phyloP scores from a whole-genome alignment of 2,888 invertebrate species.

The Saturnia japonica region DNA sequence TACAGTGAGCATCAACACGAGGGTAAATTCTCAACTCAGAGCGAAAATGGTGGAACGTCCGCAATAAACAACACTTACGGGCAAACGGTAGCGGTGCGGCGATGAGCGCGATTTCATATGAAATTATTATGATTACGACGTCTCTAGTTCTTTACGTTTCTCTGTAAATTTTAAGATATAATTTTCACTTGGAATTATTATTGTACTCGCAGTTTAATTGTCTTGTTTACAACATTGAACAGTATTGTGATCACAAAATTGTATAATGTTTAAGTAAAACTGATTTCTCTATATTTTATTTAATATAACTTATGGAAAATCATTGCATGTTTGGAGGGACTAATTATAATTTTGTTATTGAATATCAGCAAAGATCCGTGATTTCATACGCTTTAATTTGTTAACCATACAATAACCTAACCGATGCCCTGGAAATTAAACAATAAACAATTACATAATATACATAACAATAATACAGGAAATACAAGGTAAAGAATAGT shows the following conservation, averaged over 20 bases:
- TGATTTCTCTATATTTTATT: background rate
- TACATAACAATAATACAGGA: too few species aligned
- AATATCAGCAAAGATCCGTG: background rate
- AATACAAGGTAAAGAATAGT: too few species aligned
- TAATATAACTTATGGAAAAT: background rate
- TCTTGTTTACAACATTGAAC: background rate
- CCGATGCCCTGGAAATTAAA: too few species aligned
- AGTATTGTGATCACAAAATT: background rate
- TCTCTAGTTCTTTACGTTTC: constrained; percentile 22
- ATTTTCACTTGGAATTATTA: constrained; percentile 13
- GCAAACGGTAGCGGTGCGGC: constrained; percentile 20
- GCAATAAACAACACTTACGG: constrained; percentile 39
- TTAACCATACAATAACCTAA: too few species aligned
- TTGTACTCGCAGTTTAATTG: background rate
- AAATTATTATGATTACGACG: constrained; percentile 44
- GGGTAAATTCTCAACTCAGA: constrained; percentile 28
- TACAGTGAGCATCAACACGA: constrained; percentile 14
- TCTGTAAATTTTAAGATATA: constrained; percentile 2
- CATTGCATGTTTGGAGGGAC: background rate
- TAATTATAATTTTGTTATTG: background rate
- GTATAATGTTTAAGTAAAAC: background rate
- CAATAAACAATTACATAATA: too few species aligned
- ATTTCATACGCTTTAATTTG: background rate
- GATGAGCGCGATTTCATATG: constrained; percentile 43
- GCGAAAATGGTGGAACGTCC: constrained; percentile 32